Evolutionary conservation across 2,888 invertebrate genomes (phyloP), one percentile per base, ranked within the genome.

Genomic region (Drosophila ezoana): DNA sequence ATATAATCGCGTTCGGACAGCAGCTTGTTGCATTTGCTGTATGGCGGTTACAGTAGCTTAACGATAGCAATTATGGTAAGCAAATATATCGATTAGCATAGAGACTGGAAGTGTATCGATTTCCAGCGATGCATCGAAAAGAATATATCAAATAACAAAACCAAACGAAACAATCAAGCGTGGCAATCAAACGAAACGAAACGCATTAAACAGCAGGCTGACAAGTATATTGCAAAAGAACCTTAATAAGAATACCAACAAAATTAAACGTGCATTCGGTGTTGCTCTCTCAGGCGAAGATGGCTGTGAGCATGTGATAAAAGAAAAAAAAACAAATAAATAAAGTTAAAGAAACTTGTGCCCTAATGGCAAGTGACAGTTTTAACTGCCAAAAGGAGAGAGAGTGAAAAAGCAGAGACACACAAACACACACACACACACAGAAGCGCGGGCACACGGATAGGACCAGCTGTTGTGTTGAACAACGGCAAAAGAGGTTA

Each of bases 161-260:
- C 61, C 49, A 62, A 72, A 60, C 60, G 72, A 72, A 72, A 72
- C 72, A 75, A 63, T 72, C 75, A 72, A 72, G 72, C 76, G 76
- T 72, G 76, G 76, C 77, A 78, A 78, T 78, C 78, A 81, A 75
- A 67, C 63, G 78, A 81, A 78, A 78, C 71, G 68, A 81, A 79
- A 79, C 79, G 79, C 78, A 79, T 81, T 79, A 75, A 81, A 76
- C 44, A 48, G 53, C 51, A 73, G 73, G 28, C 52, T 2, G 8
- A 28, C 28, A 28, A 28, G 38, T 60, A 57, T 47, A 57, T 53
- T 68, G 63, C 18, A 53, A 60, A 64, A 35, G 18, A 40, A 43
- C 45, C 40, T 33, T 41, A 43, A 37, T 48, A 67, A n/a, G n/a
- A 44, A 38, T 41, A 13, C 11, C 45, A 16, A 38, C 14, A 51